Percentiles rank a stretch among this genome's conserved stretches.
Conservation (phyloP, 1,140 invertebrate genomes). For the Brachionus koreanus region DNA sequence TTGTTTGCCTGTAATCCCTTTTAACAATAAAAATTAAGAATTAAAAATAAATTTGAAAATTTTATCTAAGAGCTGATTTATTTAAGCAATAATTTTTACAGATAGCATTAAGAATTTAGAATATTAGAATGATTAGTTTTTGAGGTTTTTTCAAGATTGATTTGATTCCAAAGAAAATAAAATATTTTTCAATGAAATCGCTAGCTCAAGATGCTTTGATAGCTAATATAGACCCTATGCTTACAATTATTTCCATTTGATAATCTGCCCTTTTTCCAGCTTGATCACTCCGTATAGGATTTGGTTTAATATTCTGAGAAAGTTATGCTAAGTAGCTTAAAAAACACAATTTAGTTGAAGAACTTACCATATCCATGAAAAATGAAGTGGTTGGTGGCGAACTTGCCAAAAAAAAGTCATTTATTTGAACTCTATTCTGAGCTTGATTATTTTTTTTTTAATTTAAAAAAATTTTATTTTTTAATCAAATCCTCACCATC, state of each 20-base stretch:
- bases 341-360: background rate
- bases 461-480: background rate
- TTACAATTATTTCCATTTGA: background rate
- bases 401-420: constrained; percentile 89
- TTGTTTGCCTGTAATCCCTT: background rate
- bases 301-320: constrained; percentile 1
- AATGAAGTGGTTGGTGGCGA: constrained; percentile 71
- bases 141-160: background rate
- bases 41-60: background rate
- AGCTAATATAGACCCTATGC: background rate
- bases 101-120: background rate
- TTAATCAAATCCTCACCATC: constrained; percentile 61
- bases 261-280: background rate
- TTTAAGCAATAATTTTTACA: background rate
- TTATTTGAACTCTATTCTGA: constrained; percentile 75
- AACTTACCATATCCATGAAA: constrained; percentile 49
- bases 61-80: background rate
- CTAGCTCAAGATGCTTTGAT: background rate
- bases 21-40: background rate
- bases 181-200: background rate
- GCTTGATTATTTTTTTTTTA: background rate
- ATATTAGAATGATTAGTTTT: constrained; percentile 10
- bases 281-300: background rate
- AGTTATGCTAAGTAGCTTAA: background rate
- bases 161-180: background rate